Percentiles rank a stretch among this genome's conserved stretches.
phyloP scores from a whole-genome alignment of 2,888 invertebrate species.

The Thera obeliscata region DNA sequence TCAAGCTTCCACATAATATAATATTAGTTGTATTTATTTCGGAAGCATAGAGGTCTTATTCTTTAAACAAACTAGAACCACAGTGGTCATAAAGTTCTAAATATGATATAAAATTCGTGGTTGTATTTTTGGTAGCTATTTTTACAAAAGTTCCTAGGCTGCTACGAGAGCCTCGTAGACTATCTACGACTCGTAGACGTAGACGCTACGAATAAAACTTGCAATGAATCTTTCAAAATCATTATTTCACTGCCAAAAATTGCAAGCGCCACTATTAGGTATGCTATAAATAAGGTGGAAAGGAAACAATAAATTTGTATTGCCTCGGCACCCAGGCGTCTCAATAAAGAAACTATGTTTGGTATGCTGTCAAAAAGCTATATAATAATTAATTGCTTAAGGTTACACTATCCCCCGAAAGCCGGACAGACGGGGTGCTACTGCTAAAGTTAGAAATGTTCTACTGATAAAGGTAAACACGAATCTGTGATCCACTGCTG shows the following conservation, averaged over 20 bases:
- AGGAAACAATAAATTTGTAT: conserved; percentile 42
- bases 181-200: conserved; percentile 10
- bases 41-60: too few relatives aligned
- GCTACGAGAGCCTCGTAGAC: conserved; percentile 10
- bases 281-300: conserved; percentile 39
- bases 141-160: not conserved
- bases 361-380: conserved; percentile 69
- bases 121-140: not conserved
- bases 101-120: not conserved
- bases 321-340: conserved; percentile 42
- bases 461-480: too few relatives aligned
- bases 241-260: conserved; percentile 28
- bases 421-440: conserved; percentile 50
- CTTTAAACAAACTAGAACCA: too few relatives aligned
- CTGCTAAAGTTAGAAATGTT: conserved; percentile 6
- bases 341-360: conserved; percentile 68
- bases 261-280: conserved; percentile 7
- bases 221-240: conserved; percentile 13
- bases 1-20: too few relatives aligned
- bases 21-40: too few relatives aligned
- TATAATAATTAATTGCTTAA: conserved; percentile 72
- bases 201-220: conserved; percentile 11
- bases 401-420: conserved; percentile 54
- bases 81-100: not conserved
- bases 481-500: too few relatives aligned